A percentile compares a stretch with the other conserved stretches of the same genome.
Evolutionary conservation across 2,797 vertebrate genomes (phyloP).

Genomic region (Gymnopithys bicolor): DNA sequence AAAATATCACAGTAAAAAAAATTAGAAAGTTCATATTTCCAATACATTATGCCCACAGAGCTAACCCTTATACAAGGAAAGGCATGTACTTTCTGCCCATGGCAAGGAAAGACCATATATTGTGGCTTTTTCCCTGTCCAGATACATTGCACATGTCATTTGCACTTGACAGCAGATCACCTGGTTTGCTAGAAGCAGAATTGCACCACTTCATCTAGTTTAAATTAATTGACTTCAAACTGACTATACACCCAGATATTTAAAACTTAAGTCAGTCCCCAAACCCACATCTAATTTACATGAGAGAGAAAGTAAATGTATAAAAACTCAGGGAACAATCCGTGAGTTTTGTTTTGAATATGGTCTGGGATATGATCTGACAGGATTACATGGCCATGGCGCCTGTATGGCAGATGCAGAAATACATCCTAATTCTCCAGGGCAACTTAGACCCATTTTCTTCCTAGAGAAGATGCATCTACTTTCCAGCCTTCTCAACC

Average conservation of each 20-base stretch:
- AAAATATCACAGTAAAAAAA: neutral
- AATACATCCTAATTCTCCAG: neutral
- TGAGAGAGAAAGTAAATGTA: neutral
- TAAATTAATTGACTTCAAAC: neutral
- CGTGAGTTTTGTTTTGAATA: neutral
- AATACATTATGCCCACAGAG: neutral
- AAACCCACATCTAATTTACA: neutral
- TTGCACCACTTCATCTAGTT: neutral
- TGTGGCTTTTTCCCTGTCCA: neutral
- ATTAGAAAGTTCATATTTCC: neutral
- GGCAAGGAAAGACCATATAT: accelerated
- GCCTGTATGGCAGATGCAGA: neutral
- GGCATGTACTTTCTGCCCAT: accelerated
- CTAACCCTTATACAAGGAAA: neutral
- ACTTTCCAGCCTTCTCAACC: neutral
- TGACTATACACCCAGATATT: neutral
- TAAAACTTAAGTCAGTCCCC: neutral
- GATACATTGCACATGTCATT: accelerated
- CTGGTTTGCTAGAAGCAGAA: accelerated
- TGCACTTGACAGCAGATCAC: neutral
- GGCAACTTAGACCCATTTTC: neutral
- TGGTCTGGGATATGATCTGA: neutral
- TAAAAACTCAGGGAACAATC: neutral
- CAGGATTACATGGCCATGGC: neutral
- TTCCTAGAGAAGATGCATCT: neutral